Evolutionary conservation across 2,113 vertebrate species (phyloP).

Genomic region (Arothron firmamentum): DNA sequence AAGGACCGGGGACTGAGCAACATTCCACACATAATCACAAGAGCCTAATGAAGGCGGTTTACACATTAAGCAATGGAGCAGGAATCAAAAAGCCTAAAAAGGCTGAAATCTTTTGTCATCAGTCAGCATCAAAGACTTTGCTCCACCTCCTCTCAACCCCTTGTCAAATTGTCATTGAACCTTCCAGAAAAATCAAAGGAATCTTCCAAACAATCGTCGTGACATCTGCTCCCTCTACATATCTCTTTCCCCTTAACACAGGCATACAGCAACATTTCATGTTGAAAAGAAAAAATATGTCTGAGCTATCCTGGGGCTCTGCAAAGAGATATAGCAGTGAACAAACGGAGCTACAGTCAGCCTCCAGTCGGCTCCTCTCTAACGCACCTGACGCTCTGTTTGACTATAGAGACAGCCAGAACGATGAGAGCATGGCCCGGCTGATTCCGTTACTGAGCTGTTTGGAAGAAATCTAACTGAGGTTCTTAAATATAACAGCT

Average conservation of each 20-base stretch:
- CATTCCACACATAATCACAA: slow-evolving; percentile 2
- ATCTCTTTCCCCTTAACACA: slow-evolving; percentile 44
- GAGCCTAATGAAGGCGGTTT: slow-evolving; percentile 11
- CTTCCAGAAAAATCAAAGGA: slow-evolving; percentile 58
- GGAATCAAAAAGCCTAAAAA: slow-evolving; percentile 15
- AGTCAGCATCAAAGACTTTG: slow-evolving; percentile 61
- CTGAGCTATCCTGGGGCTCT: slow-evolving; percentile 18
- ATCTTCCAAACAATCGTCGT: slow-evolving; percentile 37
- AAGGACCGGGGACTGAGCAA: slow-evolving; percentile 9
- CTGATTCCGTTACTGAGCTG: slow-evolving; percentile 29
- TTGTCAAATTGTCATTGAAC: slow-evolving; percentile 62
- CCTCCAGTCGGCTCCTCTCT: slow-evolving; percentile 20
- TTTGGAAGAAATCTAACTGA: slow-evolving; percentile 30
- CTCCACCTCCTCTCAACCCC: slow-evolving; percentile 48
- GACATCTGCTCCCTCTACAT: slow-evolving; percentile 47
- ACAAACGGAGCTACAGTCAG: slow-evolving; percentile 48
- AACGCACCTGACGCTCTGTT: slow-evolving; percentile 15
- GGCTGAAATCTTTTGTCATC: slow-evolving; percentile 54
- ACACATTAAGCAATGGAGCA: slow-evolving; percentile 12
- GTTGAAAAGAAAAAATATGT: slow-evolving; percentile 36
- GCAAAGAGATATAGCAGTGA: slow-evolving; percentile 1
- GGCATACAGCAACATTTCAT: slow-evolving; percentile 40
- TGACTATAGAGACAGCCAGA: slow-evolving; percentile 1
- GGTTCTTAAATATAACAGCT: slow-evolving; percentile 27
- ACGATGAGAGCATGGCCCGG: slow-evolving; percentile 9